Evolutionary conservation across 2,888 invertebrate species (phyloP).

Genomic region (Heliconius ismenius): DNA sequence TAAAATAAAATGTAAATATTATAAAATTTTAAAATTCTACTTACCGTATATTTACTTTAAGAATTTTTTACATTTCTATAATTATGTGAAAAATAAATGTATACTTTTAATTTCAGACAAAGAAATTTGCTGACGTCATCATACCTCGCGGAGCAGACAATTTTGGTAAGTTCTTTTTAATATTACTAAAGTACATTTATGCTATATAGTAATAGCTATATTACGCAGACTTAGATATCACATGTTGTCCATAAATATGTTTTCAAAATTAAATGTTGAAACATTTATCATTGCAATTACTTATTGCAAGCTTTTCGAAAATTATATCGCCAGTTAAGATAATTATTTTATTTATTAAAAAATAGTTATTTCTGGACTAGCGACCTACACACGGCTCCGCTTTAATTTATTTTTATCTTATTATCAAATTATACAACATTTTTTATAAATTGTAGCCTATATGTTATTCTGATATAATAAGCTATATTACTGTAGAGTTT

Average conservation of each 20-base stretch:
- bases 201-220: no score
- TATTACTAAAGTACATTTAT: no score
- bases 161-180: slow-evolving; percentile 85
- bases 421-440: no score
- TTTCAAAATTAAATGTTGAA: neutral
- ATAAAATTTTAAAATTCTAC: no score
- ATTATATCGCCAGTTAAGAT: neutral
- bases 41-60: no score
- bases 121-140: slow-evolving; percentile 99
- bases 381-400: no score
- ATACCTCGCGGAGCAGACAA: slow-evolving; percentile 99
- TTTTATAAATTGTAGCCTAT: no score
- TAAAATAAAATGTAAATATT: no score
- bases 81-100: neutral
- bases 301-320: neutral
- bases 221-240: neutral
- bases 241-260: neutral
- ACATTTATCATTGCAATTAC: neutral
- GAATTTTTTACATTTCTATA: neutral
- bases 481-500: no score
- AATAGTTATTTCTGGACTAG: neutral
- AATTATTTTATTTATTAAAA: neutral
- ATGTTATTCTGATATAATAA: no score
- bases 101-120: slow-evolving; percentile 87
- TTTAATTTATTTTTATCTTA: no score